Evolutionary conservation across 2,797 vertebrate species (phyloP).

Genomic region (Mus minutoides): DNA sequence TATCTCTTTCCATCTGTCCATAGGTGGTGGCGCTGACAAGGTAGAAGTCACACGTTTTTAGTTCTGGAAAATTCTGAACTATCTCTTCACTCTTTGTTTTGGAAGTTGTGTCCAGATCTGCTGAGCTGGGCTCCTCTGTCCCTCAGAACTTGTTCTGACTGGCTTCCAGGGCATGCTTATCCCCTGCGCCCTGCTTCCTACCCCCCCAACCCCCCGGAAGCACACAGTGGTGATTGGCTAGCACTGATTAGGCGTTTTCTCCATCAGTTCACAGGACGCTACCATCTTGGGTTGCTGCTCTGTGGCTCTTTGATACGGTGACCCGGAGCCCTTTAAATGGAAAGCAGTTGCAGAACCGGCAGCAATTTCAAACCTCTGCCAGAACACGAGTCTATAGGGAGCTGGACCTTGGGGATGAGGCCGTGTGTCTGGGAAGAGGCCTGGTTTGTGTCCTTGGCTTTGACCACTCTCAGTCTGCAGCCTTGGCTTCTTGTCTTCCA

Average conservation of each 20-base stretch:
- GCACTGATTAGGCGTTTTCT: background rate
- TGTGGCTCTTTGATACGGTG: constrained; percentile 46
- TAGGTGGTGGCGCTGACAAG: background rate
- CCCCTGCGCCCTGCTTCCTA: background rate
- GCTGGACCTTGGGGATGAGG: constrained; percentile 63
- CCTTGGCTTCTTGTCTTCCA: background rate
- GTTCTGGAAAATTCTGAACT: constrained; percentile 38
- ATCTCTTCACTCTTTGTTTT: background rate
- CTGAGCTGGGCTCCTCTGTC: constrained; percentile 3
- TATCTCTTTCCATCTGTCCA: background rate
- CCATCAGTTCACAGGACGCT: background rate
- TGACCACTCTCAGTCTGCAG: background rate
- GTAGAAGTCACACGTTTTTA: background rate
- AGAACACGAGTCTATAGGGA: constrained; percentile 55
- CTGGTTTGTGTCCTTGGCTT: constrained; percentile 67
- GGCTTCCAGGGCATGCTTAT: background rate
- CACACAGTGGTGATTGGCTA: background rate
- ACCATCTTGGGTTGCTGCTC: constrained; percentile 21
- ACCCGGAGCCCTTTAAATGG: constrained; percentile 71
- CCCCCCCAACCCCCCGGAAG: background rate
- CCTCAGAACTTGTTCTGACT: constrained; percentile 38
- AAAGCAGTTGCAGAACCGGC: constrained; percentile 77
- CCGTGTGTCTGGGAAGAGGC: constrained; percentile 67
- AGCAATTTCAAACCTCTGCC: constrained; percentile 70
- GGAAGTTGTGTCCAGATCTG: constrained; percentile 60